These are phyloP conservation scores for Tamandua tetradactyla DNA, from an alignment of 2,797 vertebrate species.

Conservation along the genomic window DNA sequence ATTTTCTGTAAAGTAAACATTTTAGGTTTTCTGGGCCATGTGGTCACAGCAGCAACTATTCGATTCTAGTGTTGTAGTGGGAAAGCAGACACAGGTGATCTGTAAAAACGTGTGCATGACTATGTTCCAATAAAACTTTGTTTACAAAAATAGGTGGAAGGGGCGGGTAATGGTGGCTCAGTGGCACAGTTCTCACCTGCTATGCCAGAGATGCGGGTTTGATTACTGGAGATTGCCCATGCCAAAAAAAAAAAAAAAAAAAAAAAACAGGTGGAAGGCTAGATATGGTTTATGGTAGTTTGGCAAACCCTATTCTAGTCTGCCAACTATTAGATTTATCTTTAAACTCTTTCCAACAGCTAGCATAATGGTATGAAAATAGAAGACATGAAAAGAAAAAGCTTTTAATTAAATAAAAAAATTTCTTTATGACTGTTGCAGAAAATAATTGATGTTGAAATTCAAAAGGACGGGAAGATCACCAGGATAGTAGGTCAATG, in stretches of 20 bases:
- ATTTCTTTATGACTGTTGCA: not conserved
- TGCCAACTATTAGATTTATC: not conserved
- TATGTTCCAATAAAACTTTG: constrained; percentile 26
- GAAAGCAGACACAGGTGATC: not conserved
- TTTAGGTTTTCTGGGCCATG: not conserved
- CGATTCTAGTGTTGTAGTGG: not conserved
- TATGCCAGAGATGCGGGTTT: no score
- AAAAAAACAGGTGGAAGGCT: not conserved
- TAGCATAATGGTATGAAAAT: not conserved
- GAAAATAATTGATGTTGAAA: not conserved
- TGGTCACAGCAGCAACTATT: not conserved
- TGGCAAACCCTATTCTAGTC: not conserved
- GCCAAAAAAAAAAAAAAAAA: no score
- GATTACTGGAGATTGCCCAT: no score
- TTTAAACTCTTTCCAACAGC: not conserved
- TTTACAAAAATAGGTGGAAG: not conserved
- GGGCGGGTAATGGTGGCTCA: no score
- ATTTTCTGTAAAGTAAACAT: not conserved
- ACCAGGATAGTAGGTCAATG: not conserved
- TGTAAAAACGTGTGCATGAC: not conserved
- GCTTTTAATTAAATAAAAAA: not conserved
- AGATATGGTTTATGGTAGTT: not conserved
- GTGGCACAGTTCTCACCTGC: no score
- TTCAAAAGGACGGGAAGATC: not conserved
- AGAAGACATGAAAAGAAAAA: not conserved